Conservation (phyloP, 1,140 invertebrate genomes). For the Drosophila subpulchrella region DNA sequence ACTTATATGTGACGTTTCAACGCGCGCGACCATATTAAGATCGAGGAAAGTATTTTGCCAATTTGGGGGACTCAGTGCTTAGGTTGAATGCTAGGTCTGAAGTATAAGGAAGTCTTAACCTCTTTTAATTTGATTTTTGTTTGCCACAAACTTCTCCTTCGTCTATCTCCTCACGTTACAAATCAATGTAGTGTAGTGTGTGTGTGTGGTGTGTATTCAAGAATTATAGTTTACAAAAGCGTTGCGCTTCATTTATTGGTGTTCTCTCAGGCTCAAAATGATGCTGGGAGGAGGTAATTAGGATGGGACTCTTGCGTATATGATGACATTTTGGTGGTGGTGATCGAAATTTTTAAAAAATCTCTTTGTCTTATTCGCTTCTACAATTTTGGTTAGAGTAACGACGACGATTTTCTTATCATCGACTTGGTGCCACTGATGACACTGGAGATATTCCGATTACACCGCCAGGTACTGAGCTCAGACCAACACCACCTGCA, state of each 20-base stretch:
- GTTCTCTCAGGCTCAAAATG: constrained; percentile 48
- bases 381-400: constrained; percentile 29
- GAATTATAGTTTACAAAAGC: constrained; percentile 68
- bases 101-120: constrained; percentile 41
- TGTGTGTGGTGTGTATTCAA: constrained; percentile 8
- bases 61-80: constrained; percentile 22
- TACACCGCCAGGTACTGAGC: constrained; percentile 54
- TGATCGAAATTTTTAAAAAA: constrained; percentile 67
- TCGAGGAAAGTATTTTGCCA: constrained; percentile 17
- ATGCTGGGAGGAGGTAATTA: constrained; percentile 27
- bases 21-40: constrained; percentile 35
- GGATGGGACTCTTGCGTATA: constrained; percentile 21
- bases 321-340: constrained; percentile 42
- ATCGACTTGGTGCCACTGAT: constrained; percentile 73
- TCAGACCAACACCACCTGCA: constrained; percentile 48
- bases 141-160: constrained; percentile 5
- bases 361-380: constrained; percentile 45
- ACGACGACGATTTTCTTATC: constrained; percentile 52
- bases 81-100: constrained; percentile 32
- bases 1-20: constrained; percentile 39
- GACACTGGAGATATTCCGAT: constrained; percentile 66
- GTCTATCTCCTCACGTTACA: constrained; percentile 13
- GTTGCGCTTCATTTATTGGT: constrained; percentile 62
- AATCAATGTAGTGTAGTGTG: constrained; percentile 19
- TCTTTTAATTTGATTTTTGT: constrained; percentile 41